phyloP scores from a whole-genome alignment of 1,140 invertebrate species.

The Callitettix versicolor region DNA sequence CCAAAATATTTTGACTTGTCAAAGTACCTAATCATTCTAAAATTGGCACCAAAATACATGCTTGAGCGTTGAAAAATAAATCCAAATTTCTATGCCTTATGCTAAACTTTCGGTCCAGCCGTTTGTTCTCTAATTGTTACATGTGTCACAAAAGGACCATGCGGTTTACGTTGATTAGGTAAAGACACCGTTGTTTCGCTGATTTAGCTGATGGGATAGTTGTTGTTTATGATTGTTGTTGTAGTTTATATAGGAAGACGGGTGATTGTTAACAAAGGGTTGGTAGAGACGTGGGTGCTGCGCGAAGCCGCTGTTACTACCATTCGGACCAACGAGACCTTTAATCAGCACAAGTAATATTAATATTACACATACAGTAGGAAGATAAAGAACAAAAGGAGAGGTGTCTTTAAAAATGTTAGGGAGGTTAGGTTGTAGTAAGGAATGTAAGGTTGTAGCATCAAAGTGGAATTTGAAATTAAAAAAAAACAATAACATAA shows the following conservation, averaged over 20 bases:
- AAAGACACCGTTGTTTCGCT: conserved; percentile 30
- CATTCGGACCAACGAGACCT: neutral
- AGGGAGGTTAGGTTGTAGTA: too few species aligned
- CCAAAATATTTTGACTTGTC: too few species aligned
- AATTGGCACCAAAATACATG: too few species aligned
- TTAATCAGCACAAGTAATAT: neutral
- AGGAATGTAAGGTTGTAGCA: too few species aligned
- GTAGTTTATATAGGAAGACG: conserved; percentile 27
- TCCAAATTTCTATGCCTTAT: too few species aligned
- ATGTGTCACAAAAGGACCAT: conserved; percentile 46
- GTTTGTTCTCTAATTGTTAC: conserved; percentile 36
- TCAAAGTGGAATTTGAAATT: too few species aligned
- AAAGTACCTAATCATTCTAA: too few species aligned
- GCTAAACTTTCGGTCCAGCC: conserved; percentile 14
- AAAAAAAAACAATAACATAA: too few species aligned
- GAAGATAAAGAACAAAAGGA: too few species aligned
- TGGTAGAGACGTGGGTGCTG: conserved; percentile 24
- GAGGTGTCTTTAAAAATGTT: too few species aligned
- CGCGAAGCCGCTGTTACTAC: neutral
- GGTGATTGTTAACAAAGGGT: conserved; percentile 24
- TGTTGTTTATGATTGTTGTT: conserved; percentile 8
- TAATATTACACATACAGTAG: too few species aligned
- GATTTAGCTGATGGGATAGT: conserved; percentile 19
- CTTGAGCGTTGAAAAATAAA: too few species aligned
- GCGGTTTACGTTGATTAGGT: conserved; percentile 32